Conservation (phyloP, 1,140 invertebrate species). For the Pseudomyrmex flavicornis region DNA sequence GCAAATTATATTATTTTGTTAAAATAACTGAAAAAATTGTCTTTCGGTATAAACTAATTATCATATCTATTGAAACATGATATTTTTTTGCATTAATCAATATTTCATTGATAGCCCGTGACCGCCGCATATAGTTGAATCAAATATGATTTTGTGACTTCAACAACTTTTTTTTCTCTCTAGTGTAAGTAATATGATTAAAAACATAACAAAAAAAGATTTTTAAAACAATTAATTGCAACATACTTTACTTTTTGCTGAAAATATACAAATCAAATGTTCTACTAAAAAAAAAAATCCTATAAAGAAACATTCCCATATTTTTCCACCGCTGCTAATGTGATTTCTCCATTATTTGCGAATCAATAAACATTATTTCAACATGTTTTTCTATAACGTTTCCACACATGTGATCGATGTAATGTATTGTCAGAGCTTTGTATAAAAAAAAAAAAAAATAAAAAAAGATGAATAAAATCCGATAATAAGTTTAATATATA, state of each 20-base stretch:
- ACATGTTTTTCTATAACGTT: slow-evolving; percentile 1
- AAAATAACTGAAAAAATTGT: no score
- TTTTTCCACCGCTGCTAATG: slow-evolving; percentile 11
- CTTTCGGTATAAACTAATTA: no score
- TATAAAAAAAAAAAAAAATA: no score
- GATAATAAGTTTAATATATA: background rate
- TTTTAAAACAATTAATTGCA: background rate
- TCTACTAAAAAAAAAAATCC: background rate
- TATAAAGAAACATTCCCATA: background rate
- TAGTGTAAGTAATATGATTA: no score
- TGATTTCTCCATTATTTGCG: slow-evolving; percentile 10
- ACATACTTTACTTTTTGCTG: background rate
- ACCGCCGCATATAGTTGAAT: no score
- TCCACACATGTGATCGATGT: background rate
- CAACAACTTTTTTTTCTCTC: no score
- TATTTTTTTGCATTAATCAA: no score
- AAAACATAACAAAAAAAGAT: no score
- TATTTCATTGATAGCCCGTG: no score
- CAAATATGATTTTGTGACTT: no score
- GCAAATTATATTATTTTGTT: no score
- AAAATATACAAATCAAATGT: background rate
- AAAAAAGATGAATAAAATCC: background rate
- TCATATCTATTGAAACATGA: no score
- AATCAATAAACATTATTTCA: slow-evolving; percentile 6
- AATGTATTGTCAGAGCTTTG: background rate